Base-by-base conservation (phyloP, 2,113 vertebrate species). In the Sapajus apella region DNA sequence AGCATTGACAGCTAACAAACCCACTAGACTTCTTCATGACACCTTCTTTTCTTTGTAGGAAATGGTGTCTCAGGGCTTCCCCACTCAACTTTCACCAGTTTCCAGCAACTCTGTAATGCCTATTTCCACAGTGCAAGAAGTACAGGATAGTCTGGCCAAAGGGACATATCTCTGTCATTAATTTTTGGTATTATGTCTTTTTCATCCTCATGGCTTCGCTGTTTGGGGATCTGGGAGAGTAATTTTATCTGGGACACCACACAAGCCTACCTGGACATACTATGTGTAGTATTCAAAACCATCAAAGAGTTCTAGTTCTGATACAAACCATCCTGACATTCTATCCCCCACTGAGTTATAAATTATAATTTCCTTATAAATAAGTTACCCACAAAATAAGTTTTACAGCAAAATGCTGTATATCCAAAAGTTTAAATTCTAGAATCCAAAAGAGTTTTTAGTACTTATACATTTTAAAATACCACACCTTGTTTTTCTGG, bases 291-390 rank as follows among this genome's bases (percentile, higher is more conserved):
- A 68, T 37, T 16, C 32, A 94, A 93, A 87, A 45, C 30, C 47
- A 87, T 23, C 23, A 91, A 76, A 92, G 27, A 37, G 45, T 61
- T 55, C 87, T 98, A 87, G 97, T 97, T 98, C 97, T 97, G 70
- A 95, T 96, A 83, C 92, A 96, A 97, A 94, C 84, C 98, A 98
- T 97, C 97, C 97, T 98, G 87, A 98, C 88, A 89, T 93, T 97
- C 97, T 96, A 98, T 96, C 87, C 92, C 97, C 83, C 32, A 37
- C 91, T 97, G 84, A 97, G 97, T 95, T 98, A 96, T 91, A 98
- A 97, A 92, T 97, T 96, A 98, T 97, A 97, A 95, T 94, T 98
- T 98, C 94, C 97, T 95, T 89, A 25, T 66, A 77, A 95, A 89
- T 25, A 96, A 85, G 87, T 52, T 98, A 70, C 90, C 86, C 88